Evolutionary conservation across 2,888 invertebrate genomes (phyloP).

Genomic region (Oxystoma pomonae): DNA sequence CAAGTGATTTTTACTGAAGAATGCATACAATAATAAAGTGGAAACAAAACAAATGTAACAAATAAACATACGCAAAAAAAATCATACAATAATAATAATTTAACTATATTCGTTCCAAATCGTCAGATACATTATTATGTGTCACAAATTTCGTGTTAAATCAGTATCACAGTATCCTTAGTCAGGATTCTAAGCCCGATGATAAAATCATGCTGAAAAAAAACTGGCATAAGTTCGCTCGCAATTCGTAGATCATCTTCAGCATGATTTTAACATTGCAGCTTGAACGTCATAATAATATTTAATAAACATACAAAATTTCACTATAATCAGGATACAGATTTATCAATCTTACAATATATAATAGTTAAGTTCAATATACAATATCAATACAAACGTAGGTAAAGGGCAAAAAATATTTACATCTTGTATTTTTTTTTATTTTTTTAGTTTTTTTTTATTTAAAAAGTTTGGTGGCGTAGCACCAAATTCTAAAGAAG

Average conservation of each 20-base stretch:
- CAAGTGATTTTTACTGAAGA: too few relatives aligned
- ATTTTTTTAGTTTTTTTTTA: constrained; percentile 41
- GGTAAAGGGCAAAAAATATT: constrained; percentile 31
- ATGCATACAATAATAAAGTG: too few relatives aligned
- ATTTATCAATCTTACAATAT: neutral
- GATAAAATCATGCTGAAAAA: constrained; percentile 23
- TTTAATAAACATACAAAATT: neutral
- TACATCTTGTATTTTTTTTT: constrained; percentile 29
- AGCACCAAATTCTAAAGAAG: constrained; percentile 92
- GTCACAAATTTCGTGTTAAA: constrained; percentile 6
- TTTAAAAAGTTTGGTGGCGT: constrained; percentile 79
- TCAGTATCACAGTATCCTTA: constrained; percentile 39
- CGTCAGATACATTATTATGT: neutral
- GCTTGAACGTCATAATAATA: too few relatives aligned
- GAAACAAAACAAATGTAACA: too few relatives aligned
- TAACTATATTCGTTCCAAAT: neutral
- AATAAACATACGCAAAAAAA: too few relatives aligned
- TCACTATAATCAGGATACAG: neutral
- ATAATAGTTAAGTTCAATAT: neutral
- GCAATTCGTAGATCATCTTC: constrained; percentile 31
- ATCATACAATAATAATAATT: neutral
- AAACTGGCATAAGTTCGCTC: constrained; percentile 21
- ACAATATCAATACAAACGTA: constrained; percentile 21
- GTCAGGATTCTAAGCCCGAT: constrained; percentile 18
- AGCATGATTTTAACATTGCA: constrained; percentile 22